Percentiles rank a stretch among this genome's conserved stretches.
Evolutionary conservation across 2,888 invertebrate species (phyloP).

Genomic region (Prostheceraeus crozeri): DNA sequence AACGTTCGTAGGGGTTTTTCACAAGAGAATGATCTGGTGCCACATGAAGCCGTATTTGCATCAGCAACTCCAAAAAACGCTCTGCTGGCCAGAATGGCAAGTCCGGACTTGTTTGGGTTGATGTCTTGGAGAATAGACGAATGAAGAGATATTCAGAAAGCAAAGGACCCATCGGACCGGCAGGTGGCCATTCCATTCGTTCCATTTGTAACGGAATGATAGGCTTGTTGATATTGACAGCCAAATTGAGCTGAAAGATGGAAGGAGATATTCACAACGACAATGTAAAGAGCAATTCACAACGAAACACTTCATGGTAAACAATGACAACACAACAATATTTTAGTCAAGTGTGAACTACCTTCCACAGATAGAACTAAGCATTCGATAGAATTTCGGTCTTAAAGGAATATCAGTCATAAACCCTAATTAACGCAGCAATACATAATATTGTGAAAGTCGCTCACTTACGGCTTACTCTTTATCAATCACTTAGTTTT

Average conservation of each 20-base stretch:
- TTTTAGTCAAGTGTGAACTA: too few relatives aligned
- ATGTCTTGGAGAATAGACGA: constrained; percentile 45
- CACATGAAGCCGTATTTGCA: constrained; percentile 48
- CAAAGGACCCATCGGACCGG: constrained; percentile 53
- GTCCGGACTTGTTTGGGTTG: constrained; percentile 42
- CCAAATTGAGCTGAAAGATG: constrained; percentile 52
- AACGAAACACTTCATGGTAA: too few relatives aligned
- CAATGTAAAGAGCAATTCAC: too few relatives aligned
- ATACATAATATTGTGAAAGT: too few relatives aligned
- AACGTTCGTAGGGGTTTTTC: constrained; percentile 43
- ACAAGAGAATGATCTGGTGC: constrained; percentile 45
- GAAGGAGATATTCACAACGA: too few relatives aligned
- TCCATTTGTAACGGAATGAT: constrained; percentile 53
- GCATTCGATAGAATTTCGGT: too few relatives aligned
- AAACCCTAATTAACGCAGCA: too few relatives aligned
- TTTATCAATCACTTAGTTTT: too few relatives aligned
- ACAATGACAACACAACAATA: too few relatives aligned
- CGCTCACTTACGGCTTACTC: too few relatives aligned
- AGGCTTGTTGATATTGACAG: constrained; percentile 49
- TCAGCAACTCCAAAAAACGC: constrained; percentile 51
- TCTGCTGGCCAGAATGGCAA: constrained; percentile 47
- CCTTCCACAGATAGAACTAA: too few relatives aligned
- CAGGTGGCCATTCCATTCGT: constrained; percentile 52
- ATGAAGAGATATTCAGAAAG: constrained; percentile 53
- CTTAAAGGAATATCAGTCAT: too few relatives aligned